Conservation (phyloP, 2,113 vertebrate species). For the Cyanocitta stelleri region DNA sequence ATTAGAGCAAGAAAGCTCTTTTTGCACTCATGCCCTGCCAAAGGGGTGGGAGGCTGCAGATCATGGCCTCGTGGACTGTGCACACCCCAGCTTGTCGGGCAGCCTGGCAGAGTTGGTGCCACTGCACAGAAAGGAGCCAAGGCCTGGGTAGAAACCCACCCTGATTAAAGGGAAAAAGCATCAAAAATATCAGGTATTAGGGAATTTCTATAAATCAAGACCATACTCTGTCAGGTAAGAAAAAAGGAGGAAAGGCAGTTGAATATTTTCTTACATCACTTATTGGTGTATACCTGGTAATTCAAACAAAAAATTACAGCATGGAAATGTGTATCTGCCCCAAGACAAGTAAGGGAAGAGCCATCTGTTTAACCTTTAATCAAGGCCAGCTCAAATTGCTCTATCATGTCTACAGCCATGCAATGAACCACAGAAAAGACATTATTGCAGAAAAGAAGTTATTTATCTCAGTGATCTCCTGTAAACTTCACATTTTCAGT, state of each 20-base stretch:
- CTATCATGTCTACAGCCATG: neutral
- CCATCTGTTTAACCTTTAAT: neutral
- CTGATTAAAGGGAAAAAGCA: neutral
- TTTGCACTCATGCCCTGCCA: neutral
- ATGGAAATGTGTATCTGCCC: rapidly evolving
- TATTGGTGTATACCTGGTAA: neutral
- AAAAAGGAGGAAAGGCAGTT: neutral
- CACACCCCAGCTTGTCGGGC: rapidly evolving
- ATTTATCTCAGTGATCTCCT: neutral
- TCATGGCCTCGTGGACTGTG: rapidly evolving
- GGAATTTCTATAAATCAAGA: neutral
- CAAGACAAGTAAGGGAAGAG: neutral
- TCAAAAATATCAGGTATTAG: neutral
- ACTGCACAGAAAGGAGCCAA: neutral
- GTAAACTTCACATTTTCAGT: neutral
- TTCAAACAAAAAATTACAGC: neutral
- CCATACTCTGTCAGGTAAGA: neutral
- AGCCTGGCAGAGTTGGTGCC: neutral
- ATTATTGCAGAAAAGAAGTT: neutral
- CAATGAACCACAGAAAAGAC: neutral
- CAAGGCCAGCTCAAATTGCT: neutral
- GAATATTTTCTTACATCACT: neutral
- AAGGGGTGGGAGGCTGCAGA: neutral
- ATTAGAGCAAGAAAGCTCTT: neutral
- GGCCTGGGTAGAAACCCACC: neutral